A percentile compares a stretch with the other conserved stretches of the same genome.
phyloP scores from a whole-genome alignment of 2,888 invertebrate species.

The Stegophylla sp. region DNA sequence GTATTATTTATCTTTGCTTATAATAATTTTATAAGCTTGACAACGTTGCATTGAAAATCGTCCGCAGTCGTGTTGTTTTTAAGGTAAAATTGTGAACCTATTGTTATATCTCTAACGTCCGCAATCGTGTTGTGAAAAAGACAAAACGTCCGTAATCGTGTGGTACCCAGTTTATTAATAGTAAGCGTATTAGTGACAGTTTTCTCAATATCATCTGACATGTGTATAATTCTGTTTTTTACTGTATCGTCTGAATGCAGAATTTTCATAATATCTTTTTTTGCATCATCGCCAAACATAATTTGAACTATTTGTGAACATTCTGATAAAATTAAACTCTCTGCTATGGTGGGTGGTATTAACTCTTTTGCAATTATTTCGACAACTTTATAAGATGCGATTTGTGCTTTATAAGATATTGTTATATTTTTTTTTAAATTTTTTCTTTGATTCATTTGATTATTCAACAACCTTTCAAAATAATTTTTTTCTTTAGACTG shows the following conservation, averaged over 20 bases:
- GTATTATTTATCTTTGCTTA: too few relatives aligned
- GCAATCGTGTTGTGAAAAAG: too few relatives aligned
- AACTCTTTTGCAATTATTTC: conserved; percentile 26
- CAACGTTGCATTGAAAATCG: too few relatives aligned
- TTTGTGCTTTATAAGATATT: conserved; percentile 32
- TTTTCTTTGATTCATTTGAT: conserved; percentile 11
- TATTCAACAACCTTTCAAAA: conserved; percentile 7
- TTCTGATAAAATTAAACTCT: background rate
- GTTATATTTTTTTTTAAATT: background rate
- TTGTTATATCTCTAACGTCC: too few relatives aligned
- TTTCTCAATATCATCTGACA: conserved; percentile 22
- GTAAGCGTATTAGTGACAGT: conserved; percentile 1
- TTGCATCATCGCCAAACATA: conserved; percentile 1
- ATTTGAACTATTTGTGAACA: too few relatives aligned
- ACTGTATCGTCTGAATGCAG: conserved; percentile 32
- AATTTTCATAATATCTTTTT: conserved; percentile 23
- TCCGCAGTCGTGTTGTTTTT: too few relatives aligned
- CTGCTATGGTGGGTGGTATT: background rate
- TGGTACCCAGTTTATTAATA: too few relatives aligned
- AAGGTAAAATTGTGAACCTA: too few relatives aligned
- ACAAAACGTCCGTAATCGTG: too few relatives aligned
- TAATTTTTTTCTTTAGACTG: background rate
- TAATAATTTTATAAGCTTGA: too few relatives aligned
- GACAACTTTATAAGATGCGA: conserved; percentile 25
- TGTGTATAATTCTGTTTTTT: background rate